phyloP scores from a whole-genome alignment of 2,113 vertebrate genomes.

The Oncorhynchus kisutch region DNA sequence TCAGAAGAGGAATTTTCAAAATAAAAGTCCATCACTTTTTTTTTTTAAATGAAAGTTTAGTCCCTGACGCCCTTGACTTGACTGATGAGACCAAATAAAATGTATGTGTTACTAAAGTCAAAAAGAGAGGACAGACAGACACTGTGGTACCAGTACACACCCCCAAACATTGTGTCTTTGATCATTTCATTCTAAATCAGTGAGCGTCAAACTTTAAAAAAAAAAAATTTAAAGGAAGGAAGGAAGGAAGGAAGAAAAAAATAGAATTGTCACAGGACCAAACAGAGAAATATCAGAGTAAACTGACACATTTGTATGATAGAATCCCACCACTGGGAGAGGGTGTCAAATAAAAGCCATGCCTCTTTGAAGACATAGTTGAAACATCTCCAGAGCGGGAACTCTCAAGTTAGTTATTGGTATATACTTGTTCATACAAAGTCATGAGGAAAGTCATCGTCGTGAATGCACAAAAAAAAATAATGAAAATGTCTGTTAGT shows the following conservation, averaged over 20 bases:
- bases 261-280: conserved; percentile 30
- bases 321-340: conserved; percentile 27
- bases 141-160: too few relatives aligned
- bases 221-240: too few relatives aligned
- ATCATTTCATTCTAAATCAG: conserved; percentile 47
- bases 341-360: conserved; percentile 28
- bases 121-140: too few relatives aligned
- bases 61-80: too few relatives aligned
- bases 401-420: conserved; percentile 21
- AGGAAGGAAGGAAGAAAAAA: conserved; percentile 7
- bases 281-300: conserved; percentile 18
- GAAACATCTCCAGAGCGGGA: conserved; percentile 32
- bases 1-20: too few relatives aligned
- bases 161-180: conserved; percentile 29
- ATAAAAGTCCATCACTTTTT: too few relatives aligned
- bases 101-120: too few relatives aligned
- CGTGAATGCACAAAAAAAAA: too few relatives aligned
- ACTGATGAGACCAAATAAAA: too few relatives aligned
- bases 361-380: conserved; percentile 19
- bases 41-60: too few relatives aligned
- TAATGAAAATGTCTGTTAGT: too few relatives aligned
- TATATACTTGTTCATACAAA: too few relatives aligned
- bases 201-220: conserved; percentile 33
- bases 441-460: not conserved
- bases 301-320: conserved; percentile 13